A percentile compares a stretch with the other conserved stretches of the same genome.
phyloP scores from a whole-genome alignment of 2,113 vertebrate species.

The Neolamprologus toae region DNA sequence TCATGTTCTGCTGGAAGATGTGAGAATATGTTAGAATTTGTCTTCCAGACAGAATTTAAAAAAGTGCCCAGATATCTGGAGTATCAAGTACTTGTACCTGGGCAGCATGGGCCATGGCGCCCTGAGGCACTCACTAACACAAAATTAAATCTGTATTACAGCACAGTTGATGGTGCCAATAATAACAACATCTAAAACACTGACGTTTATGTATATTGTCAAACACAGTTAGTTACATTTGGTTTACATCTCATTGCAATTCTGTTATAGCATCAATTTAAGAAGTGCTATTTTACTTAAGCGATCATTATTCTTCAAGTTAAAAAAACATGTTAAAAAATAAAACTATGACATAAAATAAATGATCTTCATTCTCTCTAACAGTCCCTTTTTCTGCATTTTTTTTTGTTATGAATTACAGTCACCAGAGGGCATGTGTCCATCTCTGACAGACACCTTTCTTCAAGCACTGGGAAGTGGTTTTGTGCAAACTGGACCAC shows the following conservation, averaged over 20 bases:
- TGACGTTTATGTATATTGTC: neutral
- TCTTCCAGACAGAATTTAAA: neutral
- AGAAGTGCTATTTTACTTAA: neutral
- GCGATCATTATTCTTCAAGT: neutral
- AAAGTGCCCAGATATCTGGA: slow-evolving; percentile 1
- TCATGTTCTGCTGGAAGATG: neutral
- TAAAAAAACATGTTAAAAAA: slow-evolving; percentile 9
- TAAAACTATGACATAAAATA: neutral
- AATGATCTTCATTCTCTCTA: neutral
- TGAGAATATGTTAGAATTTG: neutral
- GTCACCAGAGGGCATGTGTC: neutral
- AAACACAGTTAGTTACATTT: neutral
- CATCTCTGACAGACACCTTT: slow-evolving; percentile 11
- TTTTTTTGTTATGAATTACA: neutral
- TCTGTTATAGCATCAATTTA: neutral
- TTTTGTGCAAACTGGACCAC: slow-evolving; percentile 22
- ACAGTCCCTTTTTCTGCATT: neutral
- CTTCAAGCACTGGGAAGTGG: neutral
- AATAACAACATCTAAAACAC: neutral
- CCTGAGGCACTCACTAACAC: neutral
- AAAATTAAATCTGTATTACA: neutral
- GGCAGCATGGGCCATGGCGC: neutral
- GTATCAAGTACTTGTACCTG: neutral
- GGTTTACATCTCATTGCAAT: neutral
- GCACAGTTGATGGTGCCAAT: neutral